Conservation (phyloP, 2,113 vertebrate species). For the Girardinichthys multiradiatus region DNA sequence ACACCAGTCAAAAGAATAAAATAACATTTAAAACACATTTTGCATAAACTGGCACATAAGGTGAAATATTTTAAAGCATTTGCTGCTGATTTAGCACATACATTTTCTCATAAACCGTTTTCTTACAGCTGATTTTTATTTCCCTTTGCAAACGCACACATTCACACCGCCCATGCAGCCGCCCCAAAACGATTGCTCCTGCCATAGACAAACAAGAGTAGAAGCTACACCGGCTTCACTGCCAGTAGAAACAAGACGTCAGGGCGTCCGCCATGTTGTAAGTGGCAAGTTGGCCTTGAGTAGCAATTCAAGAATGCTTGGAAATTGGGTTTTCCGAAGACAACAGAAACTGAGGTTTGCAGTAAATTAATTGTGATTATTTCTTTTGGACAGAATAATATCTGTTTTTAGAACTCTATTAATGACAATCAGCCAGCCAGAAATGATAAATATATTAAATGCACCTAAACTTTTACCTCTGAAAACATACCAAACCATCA, state of each 20-base stretch:
- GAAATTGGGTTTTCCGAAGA: not conserved
- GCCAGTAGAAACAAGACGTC: not conserved
- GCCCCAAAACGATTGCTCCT: conserved; percentile 30
- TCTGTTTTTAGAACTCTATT: no score
- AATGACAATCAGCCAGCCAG: no score
- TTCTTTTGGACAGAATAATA: no score
- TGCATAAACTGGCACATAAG: not conserved
- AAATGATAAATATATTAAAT: no score
- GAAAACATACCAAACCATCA: not conserved
- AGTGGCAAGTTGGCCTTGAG: not conserved
- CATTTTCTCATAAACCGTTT: not conserved
- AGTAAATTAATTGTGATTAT: not conserved
- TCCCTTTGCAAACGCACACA: conserved; percentile 62
- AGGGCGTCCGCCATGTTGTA: not conserved
- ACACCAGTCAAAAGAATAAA: not conserved
- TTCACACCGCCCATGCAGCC: conserved; percentile 63
- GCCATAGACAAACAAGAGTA: not conserved
- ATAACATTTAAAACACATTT: no score
- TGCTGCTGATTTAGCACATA: not conserved
- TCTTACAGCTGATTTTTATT: not conserved
- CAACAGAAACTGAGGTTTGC: not conserved
- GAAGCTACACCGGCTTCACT: not conserved
- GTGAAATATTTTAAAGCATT: not conserved
- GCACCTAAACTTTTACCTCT: no score
- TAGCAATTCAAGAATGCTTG: not conserved